These are phyloP conservation scores for Musca vetustissima DNA, from an alignment of 1,140 invertebrate genomes.

Conservation along the genomic window DNA sequence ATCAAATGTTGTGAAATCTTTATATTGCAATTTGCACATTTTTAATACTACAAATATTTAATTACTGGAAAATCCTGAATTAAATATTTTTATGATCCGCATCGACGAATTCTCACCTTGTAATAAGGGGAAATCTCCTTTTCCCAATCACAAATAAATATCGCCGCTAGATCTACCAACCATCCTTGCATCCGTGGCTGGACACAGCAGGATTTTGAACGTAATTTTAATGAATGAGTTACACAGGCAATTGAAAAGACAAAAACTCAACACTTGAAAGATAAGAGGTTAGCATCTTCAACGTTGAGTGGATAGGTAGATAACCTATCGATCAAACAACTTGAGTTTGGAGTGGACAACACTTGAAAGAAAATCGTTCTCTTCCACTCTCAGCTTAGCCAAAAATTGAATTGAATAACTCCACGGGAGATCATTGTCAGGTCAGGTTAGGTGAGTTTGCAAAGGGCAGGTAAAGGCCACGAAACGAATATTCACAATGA, in stretches of 20 bases:
- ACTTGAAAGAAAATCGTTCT: not conserved
- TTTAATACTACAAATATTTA: too few species aligned
- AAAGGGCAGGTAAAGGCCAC: not conserved
- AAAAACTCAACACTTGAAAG: constrained; percentile 4
- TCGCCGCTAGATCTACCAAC: not conserved
- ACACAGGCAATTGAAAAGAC: constrained; percentile 11
- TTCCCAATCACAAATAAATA: constrained; percentile 9
- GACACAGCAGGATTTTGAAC: not conserved
- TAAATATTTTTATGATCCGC: too few species aligned
- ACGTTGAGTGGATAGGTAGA: not conserved
- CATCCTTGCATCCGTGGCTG: not conserved
- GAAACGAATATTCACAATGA: not conserved
- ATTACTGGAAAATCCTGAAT: too few species aligned
- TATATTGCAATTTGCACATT: too few species aligned
- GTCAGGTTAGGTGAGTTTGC: too few species aligned
- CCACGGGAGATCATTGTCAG: not conserved
- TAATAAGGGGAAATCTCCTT: too few species aligned
- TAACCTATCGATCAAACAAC: constrained; percentile 3
- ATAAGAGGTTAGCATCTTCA: too few species aligned
- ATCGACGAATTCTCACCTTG: too few species aligned
- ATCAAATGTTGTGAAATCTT: too few species aligned
- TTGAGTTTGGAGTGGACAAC: constrained; percentile 11
- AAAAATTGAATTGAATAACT: not conserved
- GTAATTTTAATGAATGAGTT: constrained; percentile 17
- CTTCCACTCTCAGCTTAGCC: too few species aligned